Evolutionary conservation across 2,888 invertebrate species (phyloP).

Genomic region (Trisateles emortualis): DNA sequence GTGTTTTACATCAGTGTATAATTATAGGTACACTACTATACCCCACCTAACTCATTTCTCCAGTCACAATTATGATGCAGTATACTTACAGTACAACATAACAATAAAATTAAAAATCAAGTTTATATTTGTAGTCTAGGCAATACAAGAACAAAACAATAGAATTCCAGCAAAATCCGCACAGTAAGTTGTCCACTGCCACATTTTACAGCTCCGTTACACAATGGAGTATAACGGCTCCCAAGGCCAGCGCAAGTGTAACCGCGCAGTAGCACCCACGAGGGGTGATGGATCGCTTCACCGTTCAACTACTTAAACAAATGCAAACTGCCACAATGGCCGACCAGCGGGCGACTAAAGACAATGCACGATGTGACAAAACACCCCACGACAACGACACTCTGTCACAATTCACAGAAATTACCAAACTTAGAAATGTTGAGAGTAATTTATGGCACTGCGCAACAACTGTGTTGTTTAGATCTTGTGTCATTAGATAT

Average conservation of each 20-base stretch:
- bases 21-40: too few relatives aligned
- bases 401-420: conserved; percentile 58
- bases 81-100: too few relatives aligned
- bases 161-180: not conserved
- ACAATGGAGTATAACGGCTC: conserved; percentile 30
- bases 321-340: conserved; percentile 35
- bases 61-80: too few relatives aligned
- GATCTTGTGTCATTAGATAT: conserved; percentile 39
- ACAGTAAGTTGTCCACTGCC: conserved; percentile 7
- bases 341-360: conserved; percentile 65
- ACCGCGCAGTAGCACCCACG: conserved; percentile 79
- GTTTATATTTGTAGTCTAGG: not conserved
- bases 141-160: conserved; percentile 1
- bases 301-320: conserved; percentile 64
- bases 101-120: not conserved
- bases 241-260: conserved; percentile 37
- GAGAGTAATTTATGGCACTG: conserved; percentile 62
- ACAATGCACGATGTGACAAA: conserved; percentile 61
- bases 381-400: conserved; percentile 52
- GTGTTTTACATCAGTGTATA: too few relatives aligned
- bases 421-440: conserved; percentile 55
- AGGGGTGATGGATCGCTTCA: conserved; percentile 64
- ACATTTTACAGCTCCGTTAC: conserved; percentile 24
- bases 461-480: conserved; percentile 45
- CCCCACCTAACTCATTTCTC: too few relatives aligned